A percentile compares a stretch with the other conserved stretches of the same genome.
Evolutionary conservation across 2,113 vertebrate species (phyloP).

Genomic region (Cheirogaleus medius): DNA sequence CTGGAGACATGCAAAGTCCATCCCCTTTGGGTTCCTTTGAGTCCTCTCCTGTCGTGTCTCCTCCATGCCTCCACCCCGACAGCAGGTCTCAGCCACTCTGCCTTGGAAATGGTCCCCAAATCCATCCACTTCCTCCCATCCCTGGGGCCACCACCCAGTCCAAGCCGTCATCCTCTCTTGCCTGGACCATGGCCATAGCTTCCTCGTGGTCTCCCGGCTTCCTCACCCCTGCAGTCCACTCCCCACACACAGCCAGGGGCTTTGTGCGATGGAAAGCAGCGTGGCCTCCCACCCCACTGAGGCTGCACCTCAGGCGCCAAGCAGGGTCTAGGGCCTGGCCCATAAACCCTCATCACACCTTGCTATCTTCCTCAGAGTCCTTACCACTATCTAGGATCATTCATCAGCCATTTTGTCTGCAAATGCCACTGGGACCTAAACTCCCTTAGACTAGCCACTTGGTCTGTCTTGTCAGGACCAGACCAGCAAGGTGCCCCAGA

Average conservation of each 20-base stretch:
- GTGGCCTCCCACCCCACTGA: background rate
- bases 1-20: fast-evolving
- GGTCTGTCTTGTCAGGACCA: background rate
- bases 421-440: too few relatives aligned
- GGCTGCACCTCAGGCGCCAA: background rate
- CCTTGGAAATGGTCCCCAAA: background rate
- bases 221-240: background rate
- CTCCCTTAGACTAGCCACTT: background rate
- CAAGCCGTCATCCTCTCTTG: background rate
- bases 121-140: fast-evolving
- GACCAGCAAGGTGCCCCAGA: background rate
- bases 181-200: background rate
- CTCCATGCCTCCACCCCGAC: background rate
- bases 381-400: background rate
- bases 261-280: too few relatives aligned
- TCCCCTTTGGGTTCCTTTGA: background rate
- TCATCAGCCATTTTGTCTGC: background rate
- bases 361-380: background rate
- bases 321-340: too few relatives aligned
- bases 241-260: background rate
- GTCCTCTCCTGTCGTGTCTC: too few relatives aligned
- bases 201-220: background rate
- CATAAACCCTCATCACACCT: fast-evolving
- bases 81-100: background rate
- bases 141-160: fast-evolving